Conservation (phyloP, 1,140 invertebrate genomes). For the Drosophila watanabei region DNA sequence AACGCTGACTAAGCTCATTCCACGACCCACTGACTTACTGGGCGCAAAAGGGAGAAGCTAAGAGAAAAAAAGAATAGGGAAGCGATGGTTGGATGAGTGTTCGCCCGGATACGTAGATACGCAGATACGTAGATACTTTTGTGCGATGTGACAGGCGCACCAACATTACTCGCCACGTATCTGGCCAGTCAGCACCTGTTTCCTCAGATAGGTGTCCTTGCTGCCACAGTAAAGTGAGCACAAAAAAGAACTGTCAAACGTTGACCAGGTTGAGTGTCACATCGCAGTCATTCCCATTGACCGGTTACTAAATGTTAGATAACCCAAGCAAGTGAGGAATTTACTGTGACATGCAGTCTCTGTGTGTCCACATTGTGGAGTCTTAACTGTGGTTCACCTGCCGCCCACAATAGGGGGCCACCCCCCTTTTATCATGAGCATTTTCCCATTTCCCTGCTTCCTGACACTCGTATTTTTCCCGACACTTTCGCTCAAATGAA, state of each 20-base stretch:
- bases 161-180: constrained; percentile 35
- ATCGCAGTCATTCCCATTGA: neutral
- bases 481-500: constrained; percentile 56
- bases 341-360: neutral
- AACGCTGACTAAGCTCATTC: constrained; percentile 72
- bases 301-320: too few relatives aligned
- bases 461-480: constrained; percentile 15
- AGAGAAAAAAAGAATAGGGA: neutral
- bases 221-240: constrained; percentile 6
- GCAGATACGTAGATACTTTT: constrained; percentile 34
- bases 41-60: neutral
- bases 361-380: neutral
- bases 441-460: constrained; percentile 34
- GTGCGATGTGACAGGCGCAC: constrained; percentile 20
- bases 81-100: constrained; percentile 2
- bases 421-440: constrained; percentile 22
- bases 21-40: constrained; percentile 52
- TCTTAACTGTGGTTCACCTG: constrained; percentile 1
- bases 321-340: neutral
- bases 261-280: constrained; percentile 15
- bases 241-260: constrained; percentile 8
- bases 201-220: constrained; percentile 25
- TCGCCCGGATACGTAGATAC: constrained; percentile 22
- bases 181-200: constrained; percentile 51
- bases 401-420: neutral